These are phyloP conservation scores for Paraescarpia echinospica DNA, from an alignment of 1,140 invertebrate species.

Conservation along the genomic window DNA sequence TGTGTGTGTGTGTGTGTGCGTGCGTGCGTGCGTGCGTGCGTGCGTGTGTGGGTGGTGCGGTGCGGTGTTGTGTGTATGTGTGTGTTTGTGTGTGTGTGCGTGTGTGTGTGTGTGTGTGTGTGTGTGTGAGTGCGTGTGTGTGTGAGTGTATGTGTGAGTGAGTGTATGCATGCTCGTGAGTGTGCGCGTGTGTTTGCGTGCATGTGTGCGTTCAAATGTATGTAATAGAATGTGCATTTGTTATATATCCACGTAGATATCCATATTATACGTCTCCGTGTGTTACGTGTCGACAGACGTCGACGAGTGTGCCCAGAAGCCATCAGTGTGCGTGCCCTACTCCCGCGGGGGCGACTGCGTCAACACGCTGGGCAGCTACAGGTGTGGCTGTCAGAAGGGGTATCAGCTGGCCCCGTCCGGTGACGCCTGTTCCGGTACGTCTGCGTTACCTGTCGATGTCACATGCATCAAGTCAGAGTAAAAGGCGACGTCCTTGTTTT, in stretches of 20 bases:
- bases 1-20: not conserved
- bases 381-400: conserved; percentile 21
- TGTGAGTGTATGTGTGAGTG: too few relatives aligned
- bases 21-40: conserved; percentile 9
- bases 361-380: conserved; percentile 17
- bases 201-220: not conserved
- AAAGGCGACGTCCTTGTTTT: not conserved
- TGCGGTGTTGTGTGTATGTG: not conserved
- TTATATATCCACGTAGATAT: too few relatives aligned
- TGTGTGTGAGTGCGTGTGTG: too few relatives aligned
- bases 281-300: not conserved
- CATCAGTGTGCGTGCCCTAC: not conserved
- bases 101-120: not conserved
- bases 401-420: not conserved
- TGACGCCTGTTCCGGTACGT: not conserved
- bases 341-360: not conserved
- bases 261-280: too few relatives aligned
- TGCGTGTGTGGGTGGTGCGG: not conserved
- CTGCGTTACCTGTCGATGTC: not conserved
- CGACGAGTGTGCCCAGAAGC: not conserved
- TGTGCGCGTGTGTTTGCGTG: not conserved
- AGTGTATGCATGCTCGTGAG: not conserved
- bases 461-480: not conserved
- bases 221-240: too few relatives aligned
- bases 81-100: not conserved